Evolutionary conservation across 2,888 invertebrate species (phyloP), one percentile per base, ranked within the genome.

Genomic region (Hyles lineata): DNA sequence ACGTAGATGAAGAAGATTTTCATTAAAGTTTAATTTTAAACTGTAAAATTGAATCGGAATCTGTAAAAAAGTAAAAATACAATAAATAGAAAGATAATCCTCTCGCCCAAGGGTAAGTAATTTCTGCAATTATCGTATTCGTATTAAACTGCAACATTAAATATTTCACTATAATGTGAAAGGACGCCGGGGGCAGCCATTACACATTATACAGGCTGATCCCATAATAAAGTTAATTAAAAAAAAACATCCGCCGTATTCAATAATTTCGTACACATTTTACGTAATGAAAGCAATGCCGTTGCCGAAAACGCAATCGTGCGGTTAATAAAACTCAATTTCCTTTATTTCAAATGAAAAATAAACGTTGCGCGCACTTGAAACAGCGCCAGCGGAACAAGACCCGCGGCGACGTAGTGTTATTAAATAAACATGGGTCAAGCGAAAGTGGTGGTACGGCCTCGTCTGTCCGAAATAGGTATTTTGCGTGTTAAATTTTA

Each of bases 381-480:
- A 76, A 72, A 29, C 25, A 8, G 23, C 43, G 6, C 86, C 78
- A 83, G 70, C 74, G 21, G 79, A 80, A 78, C 59, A 73, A 79
- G 84, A 83, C 35, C 82, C 79, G 5, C 74, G 25, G 21, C 32
- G 19, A 4, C 11, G 35, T 74, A 50, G 29, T 71, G 70, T 52
- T 69, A n/a, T 19, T 74, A 60, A 32, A 67, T 19, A 6, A 8
- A 52, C 8, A 21, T 29, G 70, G 83, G 70, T 82, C 76, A 81
- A 61, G 43, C 79, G 80, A 80, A 55, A 70, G 8, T 83, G 82
- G 88, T 73, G 72, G 7, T 6, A 73, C 82, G 89, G 81, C 87
- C 87, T 81, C 88, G 89, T 88, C 88, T 87, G 82, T 67, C 87
- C 89, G 87, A 89, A 90, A 90, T 89, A 89, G 87, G 88, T 83